Evolutionary conservation across 2,888 invertebrate species (phyloP).

Genomic region (Drosophila melanosoma): DNA sequence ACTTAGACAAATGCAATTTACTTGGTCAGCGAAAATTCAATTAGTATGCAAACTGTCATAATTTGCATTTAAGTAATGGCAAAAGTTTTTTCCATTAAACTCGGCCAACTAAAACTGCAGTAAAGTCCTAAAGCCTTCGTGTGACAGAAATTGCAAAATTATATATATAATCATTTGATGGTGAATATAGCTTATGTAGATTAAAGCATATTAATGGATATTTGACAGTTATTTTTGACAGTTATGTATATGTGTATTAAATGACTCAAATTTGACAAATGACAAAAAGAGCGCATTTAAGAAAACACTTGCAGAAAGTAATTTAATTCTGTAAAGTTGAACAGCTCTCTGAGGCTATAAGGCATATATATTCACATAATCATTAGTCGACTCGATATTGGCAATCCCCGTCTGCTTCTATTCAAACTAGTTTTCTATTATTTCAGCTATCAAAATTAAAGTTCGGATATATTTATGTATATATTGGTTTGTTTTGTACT

Average conservation of each 20-base stretch:
- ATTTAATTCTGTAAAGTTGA: no score
- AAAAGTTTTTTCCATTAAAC: conserved; percentile 68
- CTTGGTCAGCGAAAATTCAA: conserved; percentile 49
- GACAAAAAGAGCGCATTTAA: background rate
- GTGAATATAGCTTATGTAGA: background rate
- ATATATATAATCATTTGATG: background rate
- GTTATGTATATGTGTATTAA: background rate
- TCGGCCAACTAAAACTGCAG: conserved; percentile 25
- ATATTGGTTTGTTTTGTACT: no score
- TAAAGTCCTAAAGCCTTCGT: conserved; percentile 6
- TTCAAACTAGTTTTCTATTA: no score
- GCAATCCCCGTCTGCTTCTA: no score
- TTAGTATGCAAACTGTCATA: conserved; percentile 66
- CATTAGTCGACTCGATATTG: no score
- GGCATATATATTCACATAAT: no score
- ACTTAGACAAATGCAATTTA: conserved; percentile 57
- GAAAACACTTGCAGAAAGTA: no score
- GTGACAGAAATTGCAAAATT: conserved; percentile 19
- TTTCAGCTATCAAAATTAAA: no score
- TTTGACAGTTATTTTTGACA: background rate
- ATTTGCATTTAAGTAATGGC: conserved; percentile 75
- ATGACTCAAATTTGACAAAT: background rate
- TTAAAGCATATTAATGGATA: background rate
- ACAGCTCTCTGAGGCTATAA: no score
- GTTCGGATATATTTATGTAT: no score